Percentiles rank a stretch among this genome's conserved stretches.
These are phyloP conservation scores for Xerus inauris DNA, from an alignment of 2,113 vertebrate genomes.

Conservation along the genomic window DNA sequence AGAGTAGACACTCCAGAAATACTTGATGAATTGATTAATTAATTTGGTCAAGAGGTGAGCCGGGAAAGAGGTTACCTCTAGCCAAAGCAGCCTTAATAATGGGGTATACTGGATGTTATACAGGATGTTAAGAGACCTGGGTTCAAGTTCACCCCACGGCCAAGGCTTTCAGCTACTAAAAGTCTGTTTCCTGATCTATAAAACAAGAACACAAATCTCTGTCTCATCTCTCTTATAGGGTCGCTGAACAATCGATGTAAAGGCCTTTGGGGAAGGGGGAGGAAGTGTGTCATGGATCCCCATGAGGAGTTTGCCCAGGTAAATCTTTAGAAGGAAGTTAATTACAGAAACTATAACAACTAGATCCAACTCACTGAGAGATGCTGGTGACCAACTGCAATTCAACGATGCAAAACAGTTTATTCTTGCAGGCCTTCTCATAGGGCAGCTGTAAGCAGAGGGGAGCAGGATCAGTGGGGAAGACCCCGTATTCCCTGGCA, in stretches of 20 bases:
- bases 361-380: constrained; percentile 74
- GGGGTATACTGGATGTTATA: neutral
- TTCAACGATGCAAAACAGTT: constrained; percentile 68
- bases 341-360: neutral
- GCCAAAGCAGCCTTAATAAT: neutral
- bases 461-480: neutral
- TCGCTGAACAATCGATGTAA: neutral
- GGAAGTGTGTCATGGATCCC: neutral
- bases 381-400: constrained; percentile 66
- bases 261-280: neutral
- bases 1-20: neutral
- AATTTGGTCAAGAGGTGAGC: neutral
- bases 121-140: neutral
- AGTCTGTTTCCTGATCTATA: neutral
- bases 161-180: neutral
- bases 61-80: neutral
- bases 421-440: constrained; percentile 78
- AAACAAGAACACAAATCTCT: neutral
- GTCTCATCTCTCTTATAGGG: neutral
- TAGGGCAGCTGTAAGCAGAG: constrained; percentile 81
- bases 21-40: neutral
- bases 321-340: neutral
- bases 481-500: fast-evolving
- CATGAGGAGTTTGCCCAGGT: neutral
- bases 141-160: neutral